Conservation (phyloP, 1,140 invertebrate genomes). For the Pygmarrhopalites habei region DNA sequence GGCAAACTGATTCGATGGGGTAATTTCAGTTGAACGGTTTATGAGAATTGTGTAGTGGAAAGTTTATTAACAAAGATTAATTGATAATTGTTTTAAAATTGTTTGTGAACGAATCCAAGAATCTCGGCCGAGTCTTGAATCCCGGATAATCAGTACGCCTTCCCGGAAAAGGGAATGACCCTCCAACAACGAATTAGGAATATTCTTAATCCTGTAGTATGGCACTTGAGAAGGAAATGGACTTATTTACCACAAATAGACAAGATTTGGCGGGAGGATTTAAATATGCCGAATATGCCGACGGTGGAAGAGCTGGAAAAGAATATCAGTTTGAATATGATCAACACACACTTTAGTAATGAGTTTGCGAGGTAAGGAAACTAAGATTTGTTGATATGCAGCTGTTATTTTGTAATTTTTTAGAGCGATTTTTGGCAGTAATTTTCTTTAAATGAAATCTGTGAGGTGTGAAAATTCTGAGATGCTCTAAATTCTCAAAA, state of each 20-base stretch:
- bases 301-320: background rate
- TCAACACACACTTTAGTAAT: background rate
- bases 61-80: no score
- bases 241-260: background rate
- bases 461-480: no score
- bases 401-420: no score
- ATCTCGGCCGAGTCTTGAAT: no score
- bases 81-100: no score
- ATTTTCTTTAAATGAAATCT: no score
- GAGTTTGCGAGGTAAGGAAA: no score
- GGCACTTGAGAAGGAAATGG: background rate
- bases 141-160: background rate
- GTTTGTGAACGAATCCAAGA: no score
- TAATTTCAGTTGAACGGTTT: conserved; percentile 12
- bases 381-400: no score
- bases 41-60: no score
- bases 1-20: background rate
- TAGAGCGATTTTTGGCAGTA: no score
- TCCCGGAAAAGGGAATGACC: background rate
- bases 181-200: conserved; percentile 1
- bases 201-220: background rate
- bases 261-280: background rate
- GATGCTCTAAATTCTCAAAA: no score
- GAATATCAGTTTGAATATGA: background rate
- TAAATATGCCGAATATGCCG: background rate